phyloP scores from a whole-genome alignment of 1,140 invertebrate species.

The Psilanteris sp. region DNA sequence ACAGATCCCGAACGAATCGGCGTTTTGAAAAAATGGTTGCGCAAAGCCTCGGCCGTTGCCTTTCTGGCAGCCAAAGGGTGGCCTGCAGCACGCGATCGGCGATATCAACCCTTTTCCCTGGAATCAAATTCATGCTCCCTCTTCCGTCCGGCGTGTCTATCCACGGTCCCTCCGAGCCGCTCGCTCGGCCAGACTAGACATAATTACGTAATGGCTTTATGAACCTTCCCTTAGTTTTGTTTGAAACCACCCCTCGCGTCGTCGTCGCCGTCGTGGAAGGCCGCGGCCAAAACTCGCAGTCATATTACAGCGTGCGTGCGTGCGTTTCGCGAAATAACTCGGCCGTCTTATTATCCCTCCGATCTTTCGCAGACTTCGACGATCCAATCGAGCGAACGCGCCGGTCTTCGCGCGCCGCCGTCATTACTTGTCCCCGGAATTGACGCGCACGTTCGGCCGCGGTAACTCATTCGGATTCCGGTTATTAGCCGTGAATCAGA shows the following conservation, averaged over 20 bases:
- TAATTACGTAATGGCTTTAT: conserved; percentile 77
- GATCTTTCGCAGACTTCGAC: conserved; percentile 2
- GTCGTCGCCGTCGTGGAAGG: conserved; percentile 1
- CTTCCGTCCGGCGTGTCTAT: conserved; percentile 39
- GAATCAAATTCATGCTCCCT: conserved; percentile 74
- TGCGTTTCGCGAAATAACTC: not conserved
- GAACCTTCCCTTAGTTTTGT: conserved; percentile 58
- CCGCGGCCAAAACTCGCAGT: conserved; percentile 24
- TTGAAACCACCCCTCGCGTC: conserved; percentile 6
- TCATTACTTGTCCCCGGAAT: conserved; percentile 9
- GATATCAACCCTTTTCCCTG: conserved; percentile 76
- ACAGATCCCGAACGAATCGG: too few relatives aligned
- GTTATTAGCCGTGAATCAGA: conserved; percentile 8
- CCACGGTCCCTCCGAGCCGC: conserved; percentile 13
- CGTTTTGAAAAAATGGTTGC: too few relatives aligned
- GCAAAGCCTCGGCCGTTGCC: too few relatives aligned
- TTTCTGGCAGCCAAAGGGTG: conserved; percentile 65
- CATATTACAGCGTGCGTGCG: conserved; percentile 17
- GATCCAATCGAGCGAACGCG: conserved; percentile 4
- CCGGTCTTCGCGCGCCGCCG: not conserved
- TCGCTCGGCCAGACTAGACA: conserved; percentile 69
- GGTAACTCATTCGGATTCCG: conserved; percentile 7
- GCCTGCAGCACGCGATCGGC: conserved; percentile 74
- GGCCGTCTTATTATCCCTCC: conserved; percentile 11
- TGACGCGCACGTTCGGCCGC: not conserved